Percentiles rank a stretch among this genome's conserved stretches.
Conservation (phyloP, 2,888 invertebrate species). For the Smittia aterrima region DNA sequence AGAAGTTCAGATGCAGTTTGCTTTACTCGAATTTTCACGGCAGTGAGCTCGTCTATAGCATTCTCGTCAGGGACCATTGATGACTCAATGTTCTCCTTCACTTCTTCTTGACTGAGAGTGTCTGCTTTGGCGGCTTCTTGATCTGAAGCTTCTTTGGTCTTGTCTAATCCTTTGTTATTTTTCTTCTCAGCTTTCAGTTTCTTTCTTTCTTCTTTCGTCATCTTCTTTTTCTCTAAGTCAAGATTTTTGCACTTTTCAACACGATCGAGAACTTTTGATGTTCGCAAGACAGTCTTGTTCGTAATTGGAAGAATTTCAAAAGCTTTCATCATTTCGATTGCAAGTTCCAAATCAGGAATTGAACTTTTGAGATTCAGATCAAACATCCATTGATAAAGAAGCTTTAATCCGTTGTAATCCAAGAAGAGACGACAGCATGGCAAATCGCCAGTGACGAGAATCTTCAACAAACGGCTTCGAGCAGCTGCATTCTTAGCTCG, state of each 20-base stretch:
- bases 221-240: conserved; percentile 48
- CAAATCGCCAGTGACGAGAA: conserved; percentile 76
- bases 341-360: conserved; percentile 49
- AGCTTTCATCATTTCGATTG: conserved; percentile 73
- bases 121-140: conserved; percentile 30
- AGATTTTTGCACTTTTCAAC: conserved; percentile 78
- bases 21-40: conserved; percentile 42
- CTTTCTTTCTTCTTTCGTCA: conserved; percentile 46
- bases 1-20: conserved; percentile 46
- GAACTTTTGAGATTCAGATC: conserved; percentile 54
- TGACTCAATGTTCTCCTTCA: conserved; percentile 12
- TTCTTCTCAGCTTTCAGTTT: conserved; percentile 44
- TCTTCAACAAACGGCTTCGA: conserved; percentile 70
- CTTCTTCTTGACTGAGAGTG: not conserved
- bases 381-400: conserved; percentile 91
- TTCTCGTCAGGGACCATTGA: not conserved
- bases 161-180: conserved; percentile 32
- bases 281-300: conserved; percentile 88
- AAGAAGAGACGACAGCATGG: conserved; percentile 84
- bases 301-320: conserved; percentile 84
- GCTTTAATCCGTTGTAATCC: conserved; percentile 86
- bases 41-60: conserved; percentile 5
- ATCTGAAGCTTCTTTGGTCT: not conserved
- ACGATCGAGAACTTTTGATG: conserved; percentile 82
- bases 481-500: conserved; percentile 80